phyloP scores from a whole-genome alignment of 2,797 vertebrate species.

The Glossophaga mutica region DNA sequence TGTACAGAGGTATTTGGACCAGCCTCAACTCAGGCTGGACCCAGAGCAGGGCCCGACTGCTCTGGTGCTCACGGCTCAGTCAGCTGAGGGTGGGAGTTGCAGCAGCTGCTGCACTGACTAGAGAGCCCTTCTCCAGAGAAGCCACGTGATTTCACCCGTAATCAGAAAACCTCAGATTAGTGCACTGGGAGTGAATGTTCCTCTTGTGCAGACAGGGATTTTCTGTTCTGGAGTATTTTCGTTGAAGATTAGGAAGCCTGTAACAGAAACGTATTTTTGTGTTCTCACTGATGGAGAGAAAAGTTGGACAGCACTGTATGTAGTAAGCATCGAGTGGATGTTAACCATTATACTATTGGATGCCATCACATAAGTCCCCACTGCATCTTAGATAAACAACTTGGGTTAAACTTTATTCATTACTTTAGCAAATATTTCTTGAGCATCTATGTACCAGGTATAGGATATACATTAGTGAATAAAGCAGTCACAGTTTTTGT shows the following conservation, averaged over 20 bases:
- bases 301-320: not conserved
- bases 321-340: not conserved
- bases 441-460: not conserved
- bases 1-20: not conserved
- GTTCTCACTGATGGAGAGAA: not conserved
- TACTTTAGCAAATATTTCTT: conserved; percentile 1
- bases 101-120: not conserved
- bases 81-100: not conserved
- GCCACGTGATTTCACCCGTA: not conserved
- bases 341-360: not conserved
- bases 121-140: not conserved
- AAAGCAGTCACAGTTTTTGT: conserved; percentile 1
- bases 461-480: not conserved
- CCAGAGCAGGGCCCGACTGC: not conserved
- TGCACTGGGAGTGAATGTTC: not conserved
- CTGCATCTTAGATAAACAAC: not conserved
- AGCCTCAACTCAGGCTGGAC: not conserved
- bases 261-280: not conserved
- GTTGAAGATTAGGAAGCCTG: not conserved
- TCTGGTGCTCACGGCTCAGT: not conserved
- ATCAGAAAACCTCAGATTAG: not conserved
- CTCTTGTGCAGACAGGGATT: not conserved
- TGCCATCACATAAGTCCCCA: not conserved
- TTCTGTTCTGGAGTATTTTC: not conserved
- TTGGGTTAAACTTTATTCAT: not conserved